Base-by-base conservation (phyloP, 2,113 vertebrate species). In the Chlamydotis undulata region DNA sequence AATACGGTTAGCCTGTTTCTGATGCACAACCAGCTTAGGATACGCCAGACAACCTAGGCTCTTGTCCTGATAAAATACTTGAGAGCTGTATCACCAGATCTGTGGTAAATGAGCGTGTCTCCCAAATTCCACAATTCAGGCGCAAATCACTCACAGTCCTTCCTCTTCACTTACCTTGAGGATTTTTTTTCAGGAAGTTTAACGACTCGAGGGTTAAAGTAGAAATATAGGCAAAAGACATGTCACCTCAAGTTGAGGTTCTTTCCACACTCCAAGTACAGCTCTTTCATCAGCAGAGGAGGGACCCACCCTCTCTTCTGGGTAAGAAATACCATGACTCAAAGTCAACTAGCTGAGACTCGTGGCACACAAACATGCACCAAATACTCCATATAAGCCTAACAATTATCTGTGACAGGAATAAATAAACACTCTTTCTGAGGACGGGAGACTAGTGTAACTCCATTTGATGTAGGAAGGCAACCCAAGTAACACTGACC, bases 261-360 rank as follows among this genome's bases (percentile, higher is more conserved):
- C 86, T 89, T 96, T 92, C 90, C 83, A 79, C 65, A 73, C 60
- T 75, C 35, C 16, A 41, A 53, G 39, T 18, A 82, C 43, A 79
- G 39, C 33, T 86, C 92, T 94, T 89, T 92, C 83, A 75, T 56
- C 76, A 93, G 33, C 33, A 89, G 45, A 82, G 47, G 19, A 94
- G 37, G 43, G 74, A 87, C 23, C 49, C 93, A 92, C 39, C 79
- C 63, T 81, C 56, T 89, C 56, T 81, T 79, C 86, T 84, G 65
- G 39, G 49, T 86, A 61, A 71, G 71, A 96, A 87, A 64, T 23
- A n/a, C 12, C 6, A 55, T 89, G 76, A 94, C 77, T 95, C 93
- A 92, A 87, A 95, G 43, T 75, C 64, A 94, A 60, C 76, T 64
- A 79, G 49, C 77, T 84, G 60, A 90, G 85, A 87, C 86, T 90